These are phyloP conservation scores for Xylota sylvarum DNA, from an alignment of 2,888 invertebrate species.

Conservation along the genomic window DNA sequence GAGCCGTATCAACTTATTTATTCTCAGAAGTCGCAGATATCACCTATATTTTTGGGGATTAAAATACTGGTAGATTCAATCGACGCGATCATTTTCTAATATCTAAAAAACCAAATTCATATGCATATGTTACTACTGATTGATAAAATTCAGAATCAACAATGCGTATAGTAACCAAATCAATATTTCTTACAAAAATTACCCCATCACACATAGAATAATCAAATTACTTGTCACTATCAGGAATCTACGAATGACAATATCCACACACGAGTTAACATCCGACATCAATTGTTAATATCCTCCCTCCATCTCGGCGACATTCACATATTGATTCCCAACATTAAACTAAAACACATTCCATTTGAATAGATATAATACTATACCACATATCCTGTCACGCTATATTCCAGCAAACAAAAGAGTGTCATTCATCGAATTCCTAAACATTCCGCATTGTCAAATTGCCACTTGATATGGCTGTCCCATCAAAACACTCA, in stretches of 20 bases:
- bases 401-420: constrained; percentile 38
- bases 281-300: not conserved
- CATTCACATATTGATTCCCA: not conserved
- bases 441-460: constrained; percentile 58
- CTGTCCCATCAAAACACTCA: constrained; percentile 50
- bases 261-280: not conserved
- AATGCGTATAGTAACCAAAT: too few species aligned
- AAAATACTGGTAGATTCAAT: too few species aligned
- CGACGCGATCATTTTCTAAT: too few species aligned
- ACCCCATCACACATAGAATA: too few species aligned
- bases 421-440: constrained; percentile 49
- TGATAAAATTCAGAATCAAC: too few species aligned
- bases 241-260: not conserved
- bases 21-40: too few species aligned
- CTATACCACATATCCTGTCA: constrained; percentile 19
- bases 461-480: constrained; percentile 68
- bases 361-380: constrained; percentile 2
- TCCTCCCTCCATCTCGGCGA: not conserved
- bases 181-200: too few species aligned
- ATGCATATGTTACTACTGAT: too few species aligned
- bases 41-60: too few species aligned
- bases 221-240: not conserved
- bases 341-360: not conserved
- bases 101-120: too few species aligned
- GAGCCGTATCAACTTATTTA: too few species aligned